Evolutionary conservation across 2,888 invertebrate genomes (phyloP).

Genomic region (Vandiemenella viatica): DNA sequence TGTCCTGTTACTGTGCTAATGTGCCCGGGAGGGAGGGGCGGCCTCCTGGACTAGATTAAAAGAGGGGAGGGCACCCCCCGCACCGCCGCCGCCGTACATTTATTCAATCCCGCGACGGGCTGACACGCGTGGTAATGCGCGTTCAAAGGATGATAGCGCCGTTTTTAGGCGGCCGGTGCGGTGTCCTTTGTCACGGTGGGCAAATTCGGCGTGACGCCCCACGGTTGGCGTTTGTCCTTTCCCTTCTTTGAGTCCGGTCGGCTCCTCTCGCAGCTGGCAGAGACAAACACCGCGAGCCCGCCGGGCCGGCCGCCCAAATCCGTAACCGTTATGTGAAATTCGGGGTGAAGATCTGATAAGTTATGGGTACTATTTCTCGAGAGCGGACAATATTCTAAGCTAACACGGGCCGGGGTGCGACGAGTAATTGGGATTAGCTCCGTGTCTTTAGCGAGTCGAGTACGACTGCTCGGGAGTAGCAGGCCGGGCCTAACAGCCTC

Average conservation of each 20-base stretch:
- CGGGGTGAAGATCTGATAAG: slow-evolving; percentile 13
- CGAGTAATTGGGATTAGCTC: slow-evolving; percentile 11
- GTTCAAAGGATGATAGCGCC: slow-evolving; percentile 12
- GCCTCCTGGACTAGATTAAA: no score
- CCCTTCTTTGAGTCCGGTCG: no score
- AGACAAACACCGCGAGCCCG: background rate
- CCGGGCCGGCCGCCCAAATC: no score
- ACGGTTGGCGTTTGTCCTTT: no score
- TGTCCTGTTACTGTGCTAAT: no score
- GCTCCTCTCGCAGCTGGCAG: slow-evolving; percentile 1
- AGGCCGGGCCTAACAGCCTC: no score
- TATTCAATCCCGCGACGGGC: background rate
- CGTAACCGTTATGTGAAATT: slow-evolving; percentile 11
- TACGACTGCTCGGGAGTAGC: no score
- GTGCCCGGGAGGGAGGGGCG: no score
- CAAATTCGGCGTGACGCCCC: slow-evolving; percentile 9
- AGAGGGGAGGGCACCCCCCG: no score
- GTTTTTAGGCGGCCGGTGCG: slow-evolving; percentile 3
- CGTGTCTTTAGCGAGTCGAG: slow-evolving; percentile 11
- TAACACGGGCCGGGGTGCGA: background rate
- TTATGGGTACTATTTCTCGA: slow-evolving; percentile 8
- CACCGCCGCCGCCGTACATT: no score
- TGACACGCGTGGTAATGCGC: slow-evolving; percentile 12
- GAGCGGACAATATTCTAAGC: background rate
- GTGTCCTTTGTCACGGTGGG: background rate